Evolutionary conservation across 2,888 invertebrate species (phyloP).

Genomic region (Gisinianus flammeolus): DNA sequence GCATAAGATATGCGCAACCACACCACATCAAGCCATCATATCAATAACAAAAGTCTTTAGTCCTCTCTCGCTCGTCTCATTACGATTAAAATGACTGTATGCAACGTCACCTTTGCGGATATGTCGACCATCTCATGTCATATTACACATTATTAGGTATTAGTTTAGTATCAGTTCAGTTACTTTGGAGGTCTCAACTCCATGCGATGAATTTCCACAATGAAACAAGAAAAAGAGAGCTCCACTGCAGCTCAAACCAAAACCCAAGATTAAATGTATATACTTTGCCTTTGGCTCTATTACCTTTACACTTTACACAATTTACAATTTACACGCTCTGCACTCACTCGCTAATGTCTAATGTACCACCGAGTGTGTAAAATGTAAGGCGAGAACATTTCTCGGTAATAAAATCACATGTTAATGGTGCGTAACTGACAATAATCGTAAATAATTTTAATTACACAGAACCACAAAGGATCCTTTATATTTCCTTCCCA

Average conservation of each 20-base stretch:
- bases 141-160: background rate
- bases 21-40: background rate
- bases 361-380: background rate
- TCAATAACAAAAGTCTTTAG: background rate
- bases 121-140: background rate
- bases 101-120: too few species aligned
- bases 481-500: too few species aligned
- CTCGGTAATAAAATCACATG: background rate
- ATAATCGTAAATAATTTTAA: background rate
- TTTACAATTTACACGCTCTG: background rate
- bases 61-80: background rate
- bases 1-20: conserved; percentile 4
- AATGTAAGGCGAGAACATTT: background rate
- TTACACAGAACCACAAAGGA: background rate
- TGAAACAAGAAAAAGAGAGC: too few species aligned
- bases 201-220: too few species aligned
- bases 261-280: too few species aligned
- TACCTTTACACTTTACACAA: background rate
- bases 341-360: background rate
- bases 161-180: too few species aligned
- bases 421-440: background rate
- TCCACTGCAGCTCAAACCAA: too few species aligned
- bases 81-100: too few species aligned
- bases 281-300: background rate
- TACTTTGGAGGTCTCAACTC: too few species aligned